A percentile compares a stretch with the other conserved stretches of the same genome.
Evolutionary conservation across 1,140 invertebrate genomes (phyloP).

Genomic region (Drosophila quadrilineata): DNA sequence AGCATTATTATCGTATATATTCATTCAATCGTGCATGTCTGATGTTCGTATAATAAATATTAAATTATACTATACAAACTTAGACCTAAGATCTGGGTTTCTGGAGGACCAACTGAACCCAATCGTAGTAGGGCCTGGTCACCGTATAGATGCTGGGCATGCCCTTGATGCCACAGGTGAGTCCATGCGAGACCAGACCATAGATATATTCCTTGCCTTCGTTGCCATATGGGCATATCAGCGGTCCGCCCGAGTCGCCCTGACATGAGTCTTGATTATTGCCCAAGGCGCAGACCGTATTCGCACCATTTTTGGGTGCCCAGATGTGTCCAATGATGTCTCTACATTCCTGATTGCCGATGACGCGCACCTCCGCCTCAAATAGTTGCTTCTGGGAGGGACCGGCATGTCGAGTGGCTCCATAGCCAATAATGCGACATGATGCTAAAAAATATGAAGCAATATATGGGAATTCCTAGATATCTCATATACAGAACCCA

Average conservation of each 20-base stretch:
- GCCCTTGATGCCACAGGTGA: slow-evolving; percentile 67
- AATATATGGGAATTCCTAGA: neutral
- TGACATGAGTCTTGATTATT: slow-evolving; percentile 73
- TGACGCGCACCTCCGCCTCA: slow-evolving; percentile 64
- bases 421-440: slow-evolving; percentile 75
- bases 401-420: slow-evolving; percentile 64
- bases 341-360: slow-evolving; percentile 57
- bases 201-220: slow-evolving; percentile 56
- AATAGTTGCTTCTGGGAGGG: slow-evolving; percentile 52
- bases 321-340: slow-evolving; percentile 70
- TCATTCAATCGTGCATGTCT: slow-evolving; percentile 52
- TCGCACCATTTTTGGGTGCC: slow-evolving; percentile 68
- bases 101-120: slow-evolving; percentile 53
- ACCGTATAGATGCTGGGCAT: slow-evolving; percentile 77
- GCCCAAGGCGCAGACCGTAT: slow-evolving; percentile 71
- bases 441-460: slow-evolving; percentile 26
- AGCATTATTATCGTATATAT: slow-evolving; percentile 61
- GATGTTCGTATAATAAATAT: slow-evolving; percentile 66
- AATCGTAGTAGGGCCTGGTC: slow-evolving; percentile 63
- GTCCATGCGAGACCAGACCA: slow-evolving; percentile 72
- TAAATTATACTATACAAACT: slow-evolving; percentile 52
- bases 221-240: slow-evolving; percentile 61
- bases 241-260: slow-evolving; percentile 74
- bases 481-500: slow-evolving; percentile 15
- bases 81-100: slow-evolving; percentile 28